Evolutionary conservation across 2,797 vertebrate species (phyloP).

Genomic region (Phoebastria nigripes): DNA sequence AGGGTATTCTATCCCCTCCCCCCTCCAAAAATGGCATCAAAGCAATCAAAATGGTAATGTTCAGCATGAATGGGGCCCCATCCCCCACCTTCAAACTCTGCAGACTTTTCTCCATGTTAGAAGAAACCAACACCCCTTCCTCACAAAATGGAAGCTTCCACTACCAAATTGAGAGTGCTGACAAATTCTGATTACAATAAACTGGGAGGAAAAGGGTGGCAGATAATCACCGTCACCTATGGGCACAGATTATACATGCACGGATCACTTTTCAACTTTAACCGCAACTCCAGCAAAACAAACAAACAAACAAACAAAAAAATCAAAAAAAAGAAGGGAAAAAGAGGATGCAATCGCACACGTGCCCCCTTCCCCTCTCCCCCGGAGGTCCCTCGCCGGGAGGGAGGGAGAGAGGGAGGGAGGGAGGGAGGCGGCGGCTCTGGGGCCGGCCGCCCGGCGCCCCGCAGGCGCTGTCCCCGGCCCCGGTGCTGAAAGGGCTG

Average conservation of each 20-base stretch:
- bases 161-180: constrained; percentile 82
- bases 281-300: constrained; percentile 26
- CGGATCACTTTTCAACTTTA: constrained; percentile 65
- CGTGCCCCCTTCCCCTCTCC: neutral
- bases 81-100: constrained; percentile 89
- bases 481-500: constrained; percentile 69
- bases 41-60: constrained; percentile 99
- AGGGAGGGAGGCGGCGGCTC: neutral
- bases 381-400: neutral
- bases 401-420: neutral
- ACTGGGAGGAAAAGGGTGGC: constrained; percentile 34
- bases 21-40: constrained; percentile 94
- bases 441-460: neutral
- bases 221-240: neutral
- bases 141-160: constrained; percentile 99
- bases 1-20: constrained; percentile 81
- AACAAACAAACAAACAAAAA: neutral
- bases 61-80: constrained; percentile 91
- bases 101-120: constrained; percentile 93
- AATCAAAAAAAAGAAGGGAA: neutral
- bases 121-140: constrained; percentile 82
- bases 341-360: neutral
- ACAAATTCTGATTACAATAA: constrained; percentile 68
- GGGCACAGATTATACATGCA: neutral
- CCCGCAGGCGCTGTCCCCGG: constrained; percentile 69